Evolutionary conservation across 2,888 invertebrate species (phyloP), one percentile per base, ranked within the genome.

Genomic region (Urechis unicinctus): DNA sequence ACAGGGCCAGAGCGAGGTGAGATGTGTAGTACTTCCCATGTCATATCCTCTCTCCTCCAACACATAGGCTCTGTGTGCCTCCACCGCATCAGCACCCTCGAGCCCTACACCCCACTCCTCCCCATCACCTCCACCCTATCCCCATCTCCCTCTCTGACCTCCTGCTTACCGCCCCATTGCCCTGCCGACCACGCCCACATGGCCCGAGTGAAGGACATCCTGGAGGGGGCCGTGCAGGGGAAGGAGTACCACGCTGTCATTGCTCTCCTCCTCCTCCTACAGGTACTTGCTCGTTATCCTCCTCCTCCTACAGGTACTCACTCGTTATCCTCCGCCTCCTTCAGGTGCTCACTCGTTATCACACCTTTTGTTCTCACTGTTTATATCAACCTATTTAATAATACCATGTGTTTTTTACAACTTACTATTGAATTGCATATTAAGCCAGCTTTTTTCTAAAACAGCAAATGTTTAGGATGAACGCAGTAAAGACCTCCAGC

Each of bases 41-140:
- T 74, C 24, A 66, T 73, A 17, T 62, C 66, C 21, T 59, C 62
- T 5, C 58, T 77, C 26, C 61, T 76, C 43, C 73, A 73, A 43
- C 74, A 75, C 61, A 72, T 75, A 0, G 73, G 74, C 25, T 70
- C 70, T 57, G 72, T 73, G 71, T 75, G 75, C 57, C 61, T 73
- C 13, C 77, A 77, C 58, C 71, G 74, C 58, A 63, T 75, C 46
- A 68, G 69, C 57, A 67, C 64, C 52, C 72, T 73, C 54, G 55
- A 69, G 17, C 56, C 70, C 50, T 66, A 67, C 61, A 65, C 66
- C 46, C 66, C 70, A 3, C 61, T 68, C 22, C 66, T 67, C 24
- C 57, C 73, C 58, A 63, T 75, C 46, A 68, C 69, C 57, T 66
- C 64, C 52, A 71, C 73, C 54, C 56, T 70, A 13, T 55, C 70